Base-by-base conservation (phyloP, 2,113 vertebrate genomes). In the Hydrochoerus hydrochaeris region DNA sequence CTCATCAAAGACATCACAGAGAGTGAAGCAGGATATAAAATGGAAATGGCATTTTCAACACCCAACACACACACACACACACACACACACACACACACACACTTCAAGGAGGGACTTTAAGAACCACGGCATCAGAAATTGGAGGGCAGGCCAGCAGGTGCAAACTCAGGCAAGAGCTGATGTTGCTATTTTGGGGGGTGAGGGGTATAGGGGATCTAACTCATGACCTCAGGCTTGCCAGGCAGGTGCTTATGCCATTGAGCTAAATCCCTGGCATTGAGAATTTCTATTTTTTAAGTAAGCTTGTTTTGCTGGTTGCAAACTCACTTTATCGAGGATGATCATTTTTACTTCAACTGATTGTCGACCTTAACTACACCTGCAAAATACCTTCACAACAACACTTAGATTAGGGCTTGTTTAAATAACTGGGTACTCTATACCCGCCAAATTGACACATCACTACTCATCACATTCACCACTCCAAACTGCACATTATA, bases 311-410 rank as follows among this genome's bases (percentile, higher is more conserved):
- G 49, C 28, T 62, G 28, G 44, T 26, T 65, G 35, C 41, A 30
- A 20, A 60, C n/a, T 9, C 41, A 32, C 46, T 46, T 67, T 46
- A 67, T 32, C 46, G 46, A 83, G 65, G 22, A n/a, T 57, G 62
- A 57, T 83, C 69, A 54, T 14, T 80, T 80, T 87, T 88, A 75
- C 90, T 92, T 62, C 30, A 95, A 95, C 35, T 71, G 20, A 65
- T n/a, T 67, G 7, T 65, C 44, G 16, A 46, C 57, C 35, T 83
- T 63, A 83, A 65, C 22, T 84, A 44, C 75, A 63, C 63, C 12
- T 77, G 46, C 49, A 57, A 77, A 88, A 84, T 22, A 80, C 11
- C 26, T 82, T 81, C 54, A 28, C 20, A 54, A 62, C 46, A 63
- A 67, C 38, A 24, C n/a, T 73, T n/a, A 77, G 57, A 67, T 67